A percentile compares a stretch with the other conserved stretches of the same genome.
Conservation (phyloP, 2,797 vertebrate species). For the Peromyscus nudipes region DNA sequence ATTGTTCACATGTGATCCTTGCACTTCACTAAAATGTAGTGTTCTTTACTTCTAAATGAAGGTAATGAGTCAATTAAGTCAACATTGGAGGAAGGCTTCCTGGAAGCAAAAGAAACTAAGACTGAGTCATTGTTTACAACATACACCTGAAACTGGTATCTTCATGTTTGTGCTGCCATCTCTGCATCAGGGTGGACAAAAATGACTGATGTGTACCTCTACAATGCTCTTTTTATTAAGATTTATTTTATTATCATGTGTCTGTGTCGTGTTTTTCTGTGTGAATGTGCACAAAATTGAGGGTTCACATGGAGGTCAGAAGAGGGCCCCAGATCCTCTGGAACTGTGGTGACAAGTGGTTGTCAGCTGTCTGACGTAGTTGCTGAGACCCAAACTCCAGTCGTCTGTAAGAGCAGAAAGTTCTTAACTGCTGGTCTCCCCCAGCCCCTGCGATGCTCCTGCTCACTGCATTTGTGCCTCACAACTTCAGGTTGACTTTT, state of each 20-base stretch:
- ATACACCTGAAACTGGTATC: neutral
- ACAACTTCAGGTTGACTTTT: neutral
- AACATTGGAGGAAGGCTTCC: neutral
- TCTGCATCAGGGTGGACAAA: neutral
- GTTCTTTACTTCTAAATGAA: neutral
- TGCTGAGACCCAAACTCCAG: neutral
- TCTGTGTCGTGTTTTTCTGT: neutral
- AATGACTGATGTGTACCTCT: neutral
- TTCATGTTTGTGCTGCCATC: accelerated
- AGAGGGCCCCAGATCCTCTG: neutral
- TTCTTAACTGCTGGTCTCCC: no score
- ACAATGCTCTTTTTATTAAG: neutral
- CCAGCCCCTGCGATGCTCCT: neutral
- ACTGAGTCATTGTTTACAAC: neutral
- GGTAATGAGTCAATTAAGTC: neutral
- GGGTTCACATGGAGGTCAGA: neutral
- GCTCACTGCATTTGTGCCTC: neutral
- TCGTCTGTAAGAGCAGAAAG: neutral
- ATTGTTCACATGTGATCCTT: neutral
- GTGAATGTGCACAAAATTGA: neutral
- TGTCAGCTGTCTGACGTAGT: neutral
- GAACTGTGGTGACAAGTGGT: neutral
- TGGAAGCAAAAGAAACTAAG: neutral
- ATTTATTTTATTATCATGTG: neutral
- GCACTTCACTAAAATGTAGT: constrained; percentile 1